Conservation (phyloP, 2,113 vertebrate genomes). For the Piprites chloris region DNA sequence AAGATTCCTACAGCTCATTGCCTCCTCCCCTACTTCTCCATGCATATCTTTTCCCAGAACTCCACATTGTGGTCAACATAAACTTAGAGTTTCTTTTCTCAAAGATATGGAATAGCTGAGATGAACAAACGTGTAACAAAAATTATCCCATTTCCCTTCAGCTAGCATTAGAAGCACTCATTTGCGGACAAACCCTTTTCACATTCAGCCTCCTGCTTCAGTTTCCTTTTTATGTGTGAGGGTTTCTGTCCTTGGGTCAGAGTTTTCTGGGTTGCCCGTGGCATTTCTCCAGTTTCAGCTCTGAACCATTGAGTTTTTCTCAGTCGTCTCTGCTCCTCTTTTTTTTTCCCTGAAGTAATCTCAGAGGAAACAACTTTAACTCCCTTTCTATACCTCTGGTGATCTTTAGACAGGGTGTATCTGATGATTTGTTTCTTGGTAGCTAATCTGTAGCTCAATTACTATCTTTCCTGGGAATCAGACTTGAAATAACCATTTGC, state of each 20-base stretch:
- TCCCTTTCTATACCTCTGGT: not conserved
- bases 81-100: not conserved
- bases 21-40: not conserved
- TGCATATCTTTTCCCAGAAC: not conserved
- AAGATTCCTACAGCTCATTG: not conserved
- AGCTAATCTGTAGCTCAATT: not conserved
- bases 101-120: not conserved
- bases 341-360: not conserved
- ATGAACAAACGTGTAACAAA: not conserved
- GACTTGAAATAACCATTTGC: slow-evolving; percentile 12
- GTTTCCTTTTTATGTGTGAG: not conserved
- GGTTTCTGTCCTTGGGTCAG: not conserved
- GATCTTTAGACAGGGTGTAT: not conserved
- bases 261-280: not conserved
- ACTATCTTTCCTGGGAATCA: not conserved
- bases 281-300: not conserved
- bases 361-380: not conserved
- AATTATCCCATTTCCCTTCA: not conserved
- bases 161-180: not conserved
- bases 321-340: not conserved
- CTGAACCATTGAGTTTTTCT: not conserved
- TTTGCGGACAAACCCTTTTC: not conserved
- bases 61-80: not conserved
- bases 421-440: not conserved
- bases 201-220: not conserved